A percentile compares a stretch with the other conserved stretches of the same genome.
Conservation (phyloP, 2,888 invertebrate genomes). For the Chironomus tentans region DNA sequence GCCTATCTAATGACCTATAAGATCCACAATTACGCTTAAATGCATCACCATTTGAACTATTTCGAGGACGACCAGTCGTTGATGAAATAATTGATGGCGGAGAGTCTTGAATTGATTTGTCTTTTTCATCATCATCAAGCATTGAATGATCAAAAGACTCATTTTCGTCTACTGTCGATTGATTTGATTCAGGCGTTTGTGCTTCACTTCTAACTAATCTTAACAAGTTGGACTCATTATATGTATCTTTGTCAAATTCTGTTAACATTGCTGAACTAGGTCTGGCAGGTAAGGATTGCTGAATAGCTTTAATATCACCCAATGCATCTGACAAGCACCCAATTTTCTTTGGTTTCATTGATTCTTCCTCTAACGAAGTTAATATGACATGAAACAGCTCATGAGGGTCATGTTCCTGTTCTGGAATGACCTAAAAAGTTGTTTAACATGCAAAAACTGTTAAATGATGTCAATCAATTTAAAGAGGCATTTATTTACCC, state of each 20-base stretch:
- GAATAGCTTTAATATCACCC: constrained; percentile 47
- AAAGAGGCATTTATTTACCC: constrained; percentile 51
- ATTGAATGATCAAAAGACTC: constrained; percentile 29
- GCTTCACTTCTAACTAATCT: constrained; percentile 41
- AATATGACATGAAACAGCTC: constrained; percentile 84
- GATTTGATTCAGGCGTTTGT: constrained; percentile 42
- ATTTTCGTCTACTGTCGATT: constrained; percentile 35
- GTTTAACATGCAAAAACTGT: too few species aligned
- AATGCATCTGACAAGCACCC: constrained; percentile 70
- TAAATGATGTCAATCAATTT: too few species aligned
- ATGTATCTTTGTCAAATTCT: constrained; percentile 41
- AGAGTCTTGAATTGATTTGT: constrained; percentile 32
- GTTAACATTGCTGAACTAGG: constrained; percentile 46
- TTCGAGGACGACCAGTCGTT: constrained; percentile 32
- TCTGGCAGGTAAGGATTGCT: constrained; percentile 45
- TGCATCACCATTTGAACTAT: constrained; percentile 30
- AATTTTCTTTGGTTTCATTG: constrained; percentile 41
- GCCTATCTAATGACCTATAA: constrained; percentile 46
- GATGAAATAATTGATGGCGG: constrained; percentile 32
- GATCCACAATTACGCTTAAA: constrained; percentile 40
- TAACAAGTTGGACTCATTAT: constrained; percentile 39
- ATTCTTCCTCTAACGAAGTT: constrained; percentile 85
- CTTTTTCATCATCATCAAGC: constrained; percentile 27
- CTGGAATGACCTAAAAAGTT: constrained; percentile 48
- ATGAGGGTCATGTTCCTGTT: constrained; percentile 90